Evolutionary conservation across 2,888 invertebrate species (phyloP).

Genomic region (Autographa gamma): DNA sequence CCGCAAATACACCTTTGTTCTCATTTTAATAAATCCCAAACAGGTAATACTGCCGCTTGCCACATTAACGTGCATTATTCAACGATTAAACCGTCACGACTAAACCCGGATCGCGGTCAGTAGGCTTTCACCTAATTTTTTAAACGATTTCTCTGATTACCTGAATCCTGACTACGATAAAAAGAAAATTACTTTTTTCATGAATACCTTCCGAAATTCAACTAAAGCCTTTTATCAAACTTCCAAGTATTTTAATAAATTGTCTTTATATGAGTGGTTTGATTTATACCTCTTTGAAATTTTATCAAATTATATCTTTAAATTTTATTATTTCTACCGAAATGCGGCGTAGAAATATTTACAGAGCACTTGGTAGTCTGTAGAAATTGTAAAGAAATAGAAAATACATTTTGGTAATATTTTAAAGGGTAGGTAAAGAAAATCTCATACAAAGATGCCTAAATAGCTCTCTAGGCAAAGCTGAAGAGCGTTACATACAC

Average conservation of each 20-base stretch:
- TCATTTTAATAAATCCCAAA: conserved; percentile 26
- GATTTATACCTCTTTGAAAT: conserved; percentile 1
- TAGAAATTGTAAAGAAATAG: too few species aligned
- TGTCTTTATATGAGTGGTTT: background rate
- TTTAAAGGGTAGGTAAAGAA: too few species aligned
- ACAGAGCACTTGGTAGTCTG: background rate
- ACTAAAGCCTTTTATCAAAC: conserved; percentile 16
- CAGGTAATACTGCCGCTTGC: conserved; percentile 30
- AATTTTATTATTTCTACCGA: background rate
- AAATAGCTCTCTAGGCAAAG: background rate
- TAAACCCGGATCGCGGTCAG: conserved; percentile 20
- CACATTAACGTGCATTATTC: conserved; percentile 48
- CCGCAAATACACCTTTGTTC: conserved; percentile 29
- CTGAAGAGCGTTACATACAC: too few species aligned
- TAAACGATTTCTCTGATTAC: conserved; percentile 23
- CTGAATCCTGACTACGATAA: conserved; percentile 1
- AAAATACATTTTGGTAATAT: background rate
- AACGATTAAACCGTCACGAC: conserved; percentile 36
- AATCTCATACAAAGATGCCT: background rate
- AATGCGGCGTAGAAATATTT: background rate
- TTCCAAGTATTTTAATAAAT: conserved; percentile 9
- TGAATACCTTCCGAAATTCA: conserved; percentile 20
- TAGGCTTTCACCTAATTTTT: conserved; percentile 19
- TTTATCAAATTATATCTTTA: background rate
- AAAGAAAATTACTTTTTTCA: background rate